Conservation (phyloP, 23 tunicate genomes). For the Ciona savignyi region DNA sequence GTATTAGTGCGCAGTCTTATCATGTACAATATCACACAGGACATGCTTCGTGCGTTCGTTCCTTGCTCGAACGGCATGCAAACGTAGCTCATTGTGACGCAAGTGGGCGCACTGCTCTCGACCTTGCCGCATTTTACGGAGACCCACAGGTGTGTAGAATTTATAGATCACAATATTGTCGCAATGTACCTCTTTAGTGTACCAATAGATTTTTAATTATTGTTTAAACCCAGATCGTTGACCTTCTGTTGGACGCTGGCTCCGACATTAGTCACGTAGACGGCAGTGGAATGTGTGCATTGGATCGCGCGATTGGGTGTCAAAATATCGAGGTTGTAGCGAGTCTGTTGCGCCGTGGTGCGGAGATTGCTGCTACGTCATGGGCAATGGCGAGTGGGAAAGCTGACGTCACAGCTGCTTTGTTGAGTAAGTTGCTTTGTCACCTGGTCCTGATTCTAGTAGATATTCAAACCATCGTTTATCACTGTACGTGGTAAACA, state of each 20-base stretch:
- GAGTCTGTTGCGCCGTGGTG: slow-evolving; percentile 41
- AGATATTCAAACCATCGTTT: too few relatives aligned
- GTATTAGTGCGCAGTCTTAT: background rate
- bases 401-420: slow-evolving; percentile 35
- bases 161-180: background rate
- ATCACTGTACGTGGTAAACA: too few relatives aligned
- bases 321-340: slow-evolving; percentile 51
- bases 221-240: slow-evolving; percentile 38
- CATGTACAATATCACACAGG: too few relatives aligned
- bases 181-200: slow-evolving; percentile 1
- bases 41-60: slow-evolving; percentile 59
- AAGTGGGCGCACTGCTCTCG: slow-evolving; percentile 67
- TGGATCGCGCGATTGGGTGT: slow-evolving; percentile 80
- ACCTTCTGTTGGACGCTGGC: slow-evolving; percentile 60
- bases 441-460: too few relatives aligned
- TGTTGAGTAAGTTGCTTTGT: slow-evolving; percentile 48
- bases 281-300: slow-evolving; percentile 59
- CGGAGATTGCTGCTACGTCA: slow-evolving; percentile 43
- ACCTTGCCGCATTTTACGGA: slow-evolving; percentile 72
- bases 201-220: too few relatives aligned
- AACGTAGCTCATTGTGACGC: slow-evolving; percentile 40
- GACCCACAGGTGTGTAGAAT: slow-evolving; percentile 47
- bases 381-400: slow-evolving; percentile 76
- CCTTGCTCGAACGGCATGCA: slow-evolving; percentile 45
- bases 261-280: slow-evolving; percentile 68